These are phyloP conservation scores for Drosophila santomea DNA, from an alignment of 1,140 invertebrate species.

Conservation along the genomic window DNA sequence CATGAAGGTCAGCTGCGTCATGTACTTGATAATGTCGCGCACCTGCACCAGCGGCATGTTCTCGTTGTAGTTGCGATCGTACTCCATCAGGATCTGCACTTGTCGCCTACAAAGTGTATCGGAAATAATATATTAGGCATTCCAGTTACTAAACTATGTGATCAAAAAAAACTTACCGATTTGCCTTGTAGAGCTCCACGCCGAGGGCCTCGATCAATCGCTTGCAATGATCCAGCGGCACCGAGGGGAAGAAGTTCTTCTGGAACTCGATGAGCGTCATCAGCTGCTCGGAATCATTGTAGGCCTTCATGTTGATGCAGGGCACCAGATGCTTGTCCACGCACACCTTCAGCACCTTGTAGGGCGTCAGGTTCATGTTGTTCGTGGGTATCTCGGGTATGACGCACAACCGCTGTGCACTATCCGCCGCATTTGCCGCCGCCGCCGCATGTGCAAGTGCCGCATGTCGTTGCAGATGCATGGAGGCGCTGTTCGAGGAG, in stretches of 20 bases:
- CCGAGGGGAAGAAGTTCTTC: constrained; percentile 91
- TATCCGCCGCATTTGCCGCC: constrained; percentile 56
- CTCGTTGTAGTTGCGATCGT: constrained; percentile 89
- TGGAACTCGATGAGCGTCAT: constrained; percentile 93
- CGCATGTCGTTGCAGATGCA: constrained; percentile 84
- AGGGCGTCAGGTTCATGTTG: constrained; percentile 78
- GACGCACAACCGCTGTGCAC: constrained; percentile 66
- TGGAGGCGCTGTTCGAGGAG: constrained; percentile 68
- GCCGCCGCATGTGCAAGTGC: constrained; percentile 71
- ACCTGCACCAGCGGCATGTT: constrained; percentile 91
- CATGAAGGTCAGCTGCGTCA: constrained; percentile 94
- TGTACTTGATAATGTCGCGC: constrained; percentile 91
- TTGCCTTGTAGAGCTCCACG: constrained; percentile 92
- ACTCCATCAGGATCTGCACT: constrained; percentile 90
- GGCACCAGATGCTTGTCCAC: constrained; percentile 92
- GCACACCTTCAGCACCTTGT: constrained; percentile 91
- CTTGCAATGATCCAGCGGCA: constrained; percentile 89
- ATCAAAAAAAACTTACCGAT: constrained; percentile 87
- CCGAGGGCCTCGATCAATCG: constrained; percentile 91
- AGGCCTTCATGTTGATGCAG: constrained; percentile 94
- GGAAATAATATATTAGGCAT: neutral
- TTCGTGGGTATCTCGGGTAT: constrained; percentile 78
- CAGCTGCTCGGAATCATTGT: constrained; percentile 91
- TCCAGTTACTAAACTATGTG: neutral
- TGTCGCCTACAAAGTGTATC: constrained; percentile 86